Evolutionary conservation across 30 jellyfish, hydroid and myxozoan species (phyloP).

Genomic region (Cassiopea andromeda): DNA sequence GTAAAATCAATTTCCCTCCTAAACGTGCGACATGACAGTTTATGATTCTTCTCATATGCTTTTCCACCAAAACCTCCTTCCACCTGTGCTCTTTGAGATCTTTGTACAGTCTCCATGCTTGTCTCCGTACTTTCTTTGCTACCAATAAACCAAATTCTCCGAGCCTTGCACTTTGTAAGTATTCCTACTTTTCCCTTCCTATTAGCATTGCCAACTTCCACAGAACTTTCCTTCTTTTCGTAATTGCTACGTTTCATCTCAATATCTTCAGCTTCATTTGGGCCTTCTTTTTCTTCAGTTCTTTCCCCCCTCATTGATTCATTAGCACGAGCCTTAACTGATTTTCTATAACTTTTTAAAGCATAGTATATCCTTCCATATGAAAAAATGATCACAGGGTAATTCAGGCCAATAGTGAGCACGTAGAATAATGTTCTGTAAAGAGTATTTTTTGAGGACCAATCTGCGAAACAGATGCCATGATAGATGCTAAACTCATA

Average conservation of each 20-base stretch:
- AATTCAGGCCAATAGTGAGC: conserved; percentile 40
- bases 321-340: neutral
- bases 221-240: neutral
- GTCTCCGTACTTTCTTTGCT: neutral
- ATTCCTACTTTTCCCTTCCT: neutral
- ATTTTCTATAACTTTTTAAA: conserved; percentile 27
- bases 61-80: neutral
- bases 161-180: neutral
- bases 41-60: neutral
- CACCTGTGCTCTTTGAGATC: neutral
- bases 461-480: conserved; percentile 82
- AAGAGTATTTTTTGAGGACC: conserved; percentile 51
- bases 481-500: conserved; percentile 64
- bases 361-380: conserved; percentile 43
- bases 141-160: neutral
- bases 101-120: neutral
- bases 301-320: neutral
- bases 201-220: neutral
- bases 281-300: neutral
- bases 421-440: conserved; percentile 65
- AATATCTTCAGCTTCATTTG: neutral
- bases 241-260: neutral
- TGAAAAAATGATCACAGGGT: conserved; percentile 59
- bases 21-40: neutral
- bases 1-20: conserved; percentile 70